Conservation (phyloP, 2,888 invertebrate genomes). For the Amiota communis region DNA sequence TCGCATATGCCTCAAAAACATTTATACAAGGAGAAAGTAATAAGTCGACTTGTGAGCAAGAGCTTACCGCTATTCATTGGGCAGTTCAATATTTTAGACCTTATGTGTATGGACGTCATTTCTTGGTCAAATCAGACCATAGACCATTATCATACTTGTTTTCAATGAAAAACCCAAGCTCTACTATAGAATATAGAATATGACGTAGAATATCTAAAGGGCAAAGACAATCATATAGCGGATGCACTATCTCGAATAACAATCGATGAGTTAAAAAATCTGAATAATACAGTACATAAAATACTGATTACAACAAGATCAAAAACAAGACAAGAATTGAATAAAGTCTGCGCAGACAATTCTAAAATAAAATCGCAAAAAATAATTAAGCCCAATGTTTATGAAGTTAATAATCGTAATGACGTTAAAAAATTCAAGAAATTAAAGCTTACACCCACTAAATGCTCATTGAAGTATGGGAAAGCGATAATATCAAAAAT, state of each 20-base stretch:
- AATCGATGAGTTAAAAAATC: neutral
- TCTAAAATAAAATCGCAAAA: neutral
- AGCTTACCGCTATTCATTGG: too few relatives aligned
- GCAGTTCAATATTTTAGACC: too few relatives aligned
- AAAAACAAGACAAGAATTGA: neutral
- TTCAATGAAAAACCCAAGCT: slow-evolving; percentile 49
- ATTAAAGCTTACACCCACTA: neutral
- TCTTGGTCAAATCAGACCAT: slow-evolving; percentile 48
- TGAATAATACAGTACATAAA: neutral
- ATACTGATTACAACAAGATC: slow-evolving; percentile 18
- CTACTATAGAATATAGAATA: slow-evolving; percentile 50
- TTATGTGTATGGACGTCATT: slow-evolving; percentile 44
- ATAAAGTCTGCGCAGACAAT: neutral
- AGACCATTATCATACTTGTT: slow-evolving; percentile 51
- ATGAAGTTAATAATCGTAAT: neutral
- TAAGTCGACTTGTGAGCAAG: too few relatives aligned
- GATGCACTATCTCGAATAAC: neutral
- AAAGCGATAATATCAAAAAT: neutral
- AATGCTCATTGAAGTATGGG: neutral
- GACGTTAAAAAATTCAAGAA: neutral
- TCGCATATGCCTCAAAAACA: too few relatives aligned
- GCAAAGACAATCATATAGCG: slow-evolving; percentile 30
- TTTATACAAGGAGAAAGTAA: too few relatives aligned
- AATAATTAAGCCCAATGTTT: neutral
- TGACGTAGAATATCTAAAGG: slow-evolving; percentile 37